Conservation (phyloP, 1,140 invertebrate genomes). For the Asbolus verrucosus region DNA sequence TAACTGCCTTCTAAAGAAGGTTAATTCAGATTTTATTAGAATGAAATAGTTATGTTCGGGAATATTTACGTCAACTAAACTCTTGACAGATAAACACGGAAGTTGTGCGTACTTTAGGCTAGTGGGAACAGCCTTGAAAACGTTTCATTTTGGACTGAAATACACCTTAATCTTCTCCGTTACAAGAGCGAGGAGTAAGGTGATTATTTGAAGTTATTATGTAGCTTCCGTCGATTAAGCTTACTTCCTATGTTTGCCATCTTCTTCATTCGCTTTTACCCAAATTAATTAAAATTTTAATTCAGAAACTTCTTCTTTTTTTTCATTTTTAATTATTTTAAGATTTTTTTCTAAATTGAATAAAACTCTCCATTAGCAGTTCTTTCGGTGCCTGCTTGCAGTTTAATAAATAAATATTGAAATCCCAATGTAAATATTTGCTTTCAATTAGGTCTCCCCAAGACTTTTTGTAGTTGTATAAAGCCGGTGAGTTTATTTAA, state of each 20-base stretch:
- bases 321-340: slow-evolving; percentile 22
- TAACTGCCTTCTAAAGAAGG: too few relatives aligned
- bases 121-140: slow-evolving; percentile 1
- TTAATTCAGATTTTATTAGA: too few relatives aligned
- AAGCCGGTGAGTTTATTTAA: slow-evolving; percentile 29
- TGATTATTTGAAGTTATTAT: slow-evolving; percentile 11
- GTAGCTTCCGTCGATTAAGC: slow-evolving; percentile 5
- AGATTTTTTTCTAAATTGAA: neutral
- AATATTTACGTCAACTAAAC: too few relatives aligned
- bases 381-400: slow-evolving; percentile 6
- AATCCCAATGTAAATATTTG: slow-evolving; percentile 42
- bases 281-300: slow-evolving; percentile 21
- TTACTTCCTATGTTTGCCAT: slow-evolving; percentile 5
- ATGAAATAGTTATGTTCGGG: too few relatives aligned
- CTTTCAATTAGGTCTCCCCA: slow-evolving; percentile 42
- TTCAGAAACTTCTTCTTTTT: neutral
- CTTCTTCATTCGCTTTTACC: neutral
- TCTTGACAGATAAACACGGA: too few relatives aligned
- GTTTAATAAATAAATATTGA: slow-evolving; percentile 41
- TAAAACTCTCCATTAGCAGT: neutral
- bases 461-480: slow-evolving; percentile 35
- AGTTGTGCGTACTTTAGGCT: neutral
- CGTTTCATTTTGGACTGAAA: slow-evolving; percentile 15
- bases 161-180: neutral
- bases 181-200: neutral